Percentiles rank a stretch among this genome's conserved stretches.
Conservation (phyloP, 2,888 invertebrate genomes). For the Dryadula phaetusa region DNA sequence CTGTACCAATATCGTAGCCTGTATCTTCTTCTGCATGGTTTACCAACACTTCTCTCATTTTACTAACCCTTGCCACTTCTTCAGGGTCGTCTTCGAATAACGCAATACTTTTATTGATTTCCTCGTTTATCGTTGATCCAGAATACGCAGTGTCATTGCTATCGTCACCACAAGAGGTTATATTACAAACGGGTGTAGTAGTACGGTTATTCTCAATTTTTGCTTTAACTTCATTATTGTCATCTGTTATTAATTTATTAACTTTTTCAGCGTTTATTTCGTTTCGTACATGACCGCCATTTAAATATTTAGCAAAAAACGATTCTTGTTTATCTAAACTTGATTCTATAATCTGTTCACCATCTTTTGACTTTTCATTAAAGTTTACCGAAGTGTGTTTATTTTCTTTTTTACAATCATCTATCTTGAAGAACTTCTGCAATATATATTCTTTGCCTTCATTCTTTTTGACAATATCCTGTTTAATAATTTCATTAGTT, state of each 20-base stretch:
- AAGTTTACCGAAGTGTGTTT: slow-evolving; percentile 47
- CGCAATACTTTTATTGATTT: slow-evolving; percentile 78
- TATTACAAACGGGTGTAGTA: slow-evolving; percentile 60
- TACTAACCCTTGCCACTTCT: slow-evolving; percentile 62
- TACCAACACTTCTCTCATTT: slow-evolving; percentile 66
- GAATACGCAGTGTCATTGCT: slow-evolving; percentile 74
- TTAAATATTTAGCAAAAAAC: slow-evolving; percentile 75
- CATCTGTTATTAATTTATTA: neutral
- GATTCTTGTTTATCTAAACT: slow-evolving; percentile 73
- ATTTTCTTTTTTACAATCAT: slow-evolving; percentile 41
- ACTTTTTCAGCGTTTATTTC: slow-evolving; percentile 18
- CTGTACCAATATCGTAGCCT: neutral
- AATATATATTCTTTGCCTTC: slow-evolving; percentile 65
- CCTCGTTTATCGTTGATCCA: slow-evolving; percentile 74
- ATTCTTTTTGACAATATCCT: slow-evolving; percentile 39
- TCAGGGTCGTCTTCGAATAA: slow-evolving; percentile 72
- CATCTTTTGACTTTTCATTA: slow-evolving; percentile 32
- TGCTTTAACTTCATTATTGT: slow-evolving; percentile 10
- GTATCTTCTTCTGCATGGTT: slow-evolving; percentile 50
- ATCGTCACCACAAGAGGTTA: slow-evolving; percentile 63
- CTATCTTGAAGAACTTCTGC: slow-evolving; percentile 59
- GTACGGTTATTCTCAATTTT: slow-evolving; percentile 46
- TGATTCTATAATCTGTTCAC: slow-evolving; percentile 52
- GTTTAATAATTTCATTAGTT: slow-evolving; percentile 44
- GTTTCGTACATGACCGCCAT: slow-evolving; percentile 38